phyloP scores from a whole-genome alignment of 2,888 invertebrate species.

The Rhamnusium bicolor region DNA sequence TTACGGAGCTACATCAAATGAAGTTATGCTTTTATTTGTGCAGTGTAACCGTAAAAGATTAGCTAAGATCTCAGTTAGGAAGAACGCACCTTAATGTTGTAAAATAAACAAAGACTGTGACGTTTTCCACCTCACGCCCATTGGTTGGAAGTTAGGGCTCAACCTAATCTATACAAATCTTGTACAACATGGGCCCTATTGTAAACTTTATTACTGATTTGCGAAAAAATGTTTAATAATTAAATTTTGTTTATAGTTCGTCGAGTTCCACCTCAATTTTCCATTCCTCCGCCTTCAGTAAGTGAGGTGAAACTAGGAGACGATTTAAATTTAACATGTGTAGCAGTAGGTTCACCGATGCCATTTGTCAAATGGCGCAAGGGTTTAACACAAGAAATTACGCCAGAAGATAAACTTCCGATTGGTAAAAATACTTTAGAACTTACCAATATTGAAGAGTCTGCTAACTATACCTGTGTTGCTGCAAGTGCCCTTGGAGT shows the following conservation, averaged over 20 bases:
- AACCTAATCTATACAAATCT: too few relatives aligned
- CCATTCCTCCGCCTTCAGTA: slow-evolving; percentile 88
- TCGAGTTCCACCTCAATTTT: slow-evolving; percentile 95
- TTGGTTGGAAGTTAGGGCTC: too few relatives aligned
- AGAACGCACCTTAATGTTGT: too few relatives aligned
- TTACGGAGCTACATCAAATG: too few relatives aligned
- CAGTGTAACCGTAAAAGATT: too few relatives aligned
- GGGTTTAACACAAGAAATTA: slow-evolving; percentile 88
- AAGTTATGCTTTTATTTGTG: too few relatives aligned
- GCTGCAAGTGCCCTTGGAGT: slow-evolving; percentile 95
- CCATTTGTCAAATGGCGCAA: slow-evolving; percentile 96
- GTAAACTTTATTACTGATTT: too few relatives aligned
- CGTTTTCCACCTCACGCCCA: too few relatives aligned
- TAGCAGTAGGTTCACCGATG: slow-evolving; percentile 98
- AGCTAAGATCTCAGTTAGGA: too few relatives aligned
- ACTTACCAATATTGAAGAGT: slow-evolving; percentile 89
- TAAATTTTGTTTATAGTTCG: slow-evolving; percentile 79
- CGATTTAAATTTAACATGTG: slow-evolving; percentile 94
- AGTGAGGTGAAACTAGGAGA: slow-evolving; percentile 94
- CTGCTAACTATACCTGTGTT: slow-evolving; percentile 97
- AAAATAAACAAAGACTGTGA: too few relatives aligned
- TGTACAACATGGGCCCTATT: too few relatives aligned
- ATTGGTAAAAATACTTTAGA: slow-evolving; percentile 90
- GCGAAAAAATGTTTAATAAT: too few relatives aligned
- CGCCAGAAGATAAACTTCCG: slow-evolving; percentile 90